A percentile compares a stretch with the other conserved stretches of the same genome.
Evolutionary conservation across 2,797 vertebrate genomes (phyloP).

Genomic region (Argyrosomus regius): DNA sequence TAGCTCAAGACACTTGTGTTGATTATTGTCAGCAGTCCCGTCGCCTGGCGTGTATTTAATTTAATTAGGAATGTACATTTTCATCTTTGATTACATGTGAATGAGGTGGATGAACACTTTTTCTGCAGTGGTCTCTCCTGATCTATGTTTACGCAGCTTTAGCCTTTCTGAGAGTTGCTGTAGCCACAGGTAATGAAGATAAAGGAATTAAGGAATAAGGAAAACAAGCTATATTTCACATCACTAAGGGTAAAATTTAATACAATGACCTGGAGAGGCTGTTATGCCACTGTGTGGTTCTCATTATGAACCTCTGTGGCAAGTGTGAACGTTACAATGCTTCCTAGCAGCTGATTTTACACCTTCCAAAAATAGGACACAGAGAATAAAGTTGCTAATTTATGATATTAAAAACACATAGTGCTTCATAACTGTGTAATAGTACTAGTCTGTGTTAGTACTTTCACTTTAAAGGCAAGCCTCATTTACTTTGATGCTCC

Average conservation of each 20-base stretch:
- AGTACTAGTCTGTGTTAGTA: not conserved
- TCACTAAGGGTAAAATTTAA: not conserved
- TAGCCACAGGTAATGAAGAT: not conserved
- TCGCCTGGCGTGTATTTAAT: not conserved
- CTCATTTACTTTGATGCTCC: slow-evolving; percentile 22
- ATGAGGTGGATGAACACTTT: not conserved
- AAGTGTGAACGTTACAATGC: not conserved
- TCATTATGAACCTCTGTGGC: not conserved
- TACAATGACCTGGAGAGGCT: not conserved
- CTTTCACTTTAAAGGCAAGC: not conserved
- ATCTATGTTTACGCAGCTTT: not conserved
- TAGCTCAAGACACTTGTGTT: not conserved
- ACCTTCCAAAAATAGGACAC: not conserved
- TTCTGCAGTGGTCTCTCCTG: not conserved
- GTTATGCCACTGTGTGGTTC: not conserved
- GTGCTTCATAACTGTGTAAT: not conserved
- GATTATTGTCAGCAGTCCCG: not conserved
- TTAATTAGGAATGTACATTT: not conserved
- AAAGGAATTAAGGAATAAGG: not conserved
- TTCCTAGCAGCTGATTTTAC: not conserved
- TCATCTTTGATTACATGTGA: not conserved
- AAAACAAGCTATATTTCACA: not conserved
- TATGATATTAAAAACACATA: not conserved
- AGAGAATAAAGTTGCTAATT: not conserved
- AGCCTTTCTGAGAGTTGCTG: not conserved